These are phyloP conservation scores for Troilus luridus DNA, from an alignment of 2,888 invertebrate species.

Conservation along the genomic window DNA sequence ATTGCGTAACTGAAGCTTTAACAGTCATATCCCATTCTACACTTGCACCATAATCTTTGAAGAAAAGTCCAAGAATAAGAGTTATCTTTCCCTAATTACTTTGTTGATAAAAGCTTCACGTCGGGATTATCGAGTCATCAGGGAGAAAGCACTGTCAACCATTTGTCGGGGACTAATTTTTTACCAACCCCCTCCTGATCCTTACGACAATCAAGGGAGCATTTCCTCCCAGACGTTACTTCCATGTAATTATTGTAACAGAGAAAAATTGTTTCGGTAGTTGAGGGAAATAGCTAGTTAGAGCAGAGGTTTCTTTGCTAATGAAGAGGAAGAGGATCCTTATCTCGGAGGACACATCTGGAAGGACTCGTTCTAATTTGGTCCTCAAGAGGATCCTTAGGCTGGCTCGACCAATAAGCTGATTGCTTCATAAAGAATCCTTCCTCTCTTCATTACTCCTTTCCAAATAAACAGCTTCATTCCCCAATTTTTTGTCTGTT, in stretches of 20 bases:
- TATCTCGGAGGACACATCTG: slow-evolving; percentile 40
- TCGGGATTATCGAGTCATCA: not conserved
- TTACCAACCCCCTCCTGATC: not conserved
- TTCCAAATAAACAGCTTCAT: slow-evolving; percentile 8
- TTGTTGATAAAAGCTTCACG: not conserved
- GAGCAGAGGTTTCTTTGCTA: not conserved
- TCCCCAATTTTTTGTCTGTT: not conserved
- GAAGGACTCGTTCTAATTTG: slow-evolving; percentile 25
- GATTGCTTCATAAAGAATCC: slow-evolving; percentile 49
- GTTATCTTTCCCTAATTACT: not conserved
- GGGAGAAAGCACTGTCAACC: not conserved
- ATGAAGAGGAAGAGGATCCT: not conserved
- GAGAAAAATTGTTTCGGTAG: not conserved
- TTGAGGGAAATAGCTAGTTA: not conserved
- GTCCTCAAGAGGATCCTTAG: slow-evolving; percentile 20
- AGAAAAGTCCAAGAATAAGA: not conserved
- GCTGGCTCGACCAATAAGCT: slow-evolving; percentile 38
- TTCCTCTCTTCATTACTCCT: slow-evolving; percentile 45
- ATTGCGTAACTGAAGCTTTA: too few species aligned
- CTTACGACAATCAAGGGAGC: not conserved
- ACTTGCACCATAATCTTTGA: too few species aligned
- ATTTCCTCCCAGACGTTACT: not conserved
- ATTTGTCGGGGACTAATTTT: not conserved
- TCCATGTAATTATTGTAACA: not conserved
- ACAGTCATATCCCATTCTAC: too few species aligned